Conservation (phyloP, 2,797 vertebrate species). For the Hypotaenidia okinawae region DNA sequence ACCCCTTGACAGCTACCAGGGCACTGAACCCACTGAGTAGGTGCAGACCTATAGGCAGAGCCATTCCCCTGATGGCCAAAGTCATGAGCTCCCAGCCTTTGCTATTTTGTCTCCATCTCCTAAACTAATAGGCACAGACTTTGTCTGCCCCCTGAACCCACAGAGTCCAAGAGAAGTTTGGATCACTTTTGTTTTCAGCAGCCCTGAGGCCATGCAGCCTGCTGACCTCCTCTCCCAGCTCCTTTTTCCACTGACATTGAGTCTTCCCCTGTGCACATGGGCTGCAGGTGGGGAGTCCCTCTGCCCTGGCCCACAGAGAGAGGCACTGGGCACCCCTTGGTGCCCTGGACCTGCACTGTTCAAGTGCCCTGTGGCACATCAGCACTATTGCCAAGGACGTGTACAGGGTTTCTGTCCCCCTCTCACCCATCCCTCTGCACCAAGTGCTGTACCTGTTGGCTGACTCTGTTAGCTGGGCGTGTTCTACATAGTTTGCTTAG, state of each 20-base stretch:
- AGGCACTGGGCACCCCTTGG: background rate
- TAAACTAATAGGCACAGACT: background rate
- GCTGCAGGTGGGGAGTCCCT: background rate
- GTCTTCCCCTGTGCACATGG: fast-evolving
- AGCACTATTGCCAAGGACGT: fast-evolving
- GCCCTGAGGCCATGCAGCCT: fast-evolving
- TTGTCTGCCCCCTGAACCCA: background rate
- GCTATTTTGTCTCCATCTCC: background rate
- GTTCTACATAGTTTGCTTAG: background rate
- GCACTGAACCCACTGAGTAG: background rate
- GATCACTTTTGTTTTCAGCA: background rate
- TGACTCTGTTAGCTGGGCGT: background rate
- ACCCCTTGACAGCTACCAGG: background rate
- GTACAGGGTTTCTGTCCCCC: background rate
- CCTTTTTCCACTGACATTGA: background rate
- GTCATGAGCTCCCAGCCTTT: background rate
- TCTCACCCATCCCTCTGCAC: background rate
- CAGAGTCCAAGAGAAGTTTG: background rate
- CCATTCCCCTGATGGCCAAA: background rate
- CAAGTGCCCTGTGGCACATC: background rate
- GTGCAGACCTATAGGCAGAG: background rate
- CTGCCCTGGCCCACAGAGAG: background rate
- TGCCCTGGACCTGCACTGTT: background rate
- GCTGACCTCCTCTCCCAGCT: background rate
- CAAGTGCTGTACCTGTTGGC: background rate